These are phyloP conservation scores for Luperina testacea DNA, from an alignment of 2,888 invertebrate genomes.

Conservation along the genomic window DNA sequence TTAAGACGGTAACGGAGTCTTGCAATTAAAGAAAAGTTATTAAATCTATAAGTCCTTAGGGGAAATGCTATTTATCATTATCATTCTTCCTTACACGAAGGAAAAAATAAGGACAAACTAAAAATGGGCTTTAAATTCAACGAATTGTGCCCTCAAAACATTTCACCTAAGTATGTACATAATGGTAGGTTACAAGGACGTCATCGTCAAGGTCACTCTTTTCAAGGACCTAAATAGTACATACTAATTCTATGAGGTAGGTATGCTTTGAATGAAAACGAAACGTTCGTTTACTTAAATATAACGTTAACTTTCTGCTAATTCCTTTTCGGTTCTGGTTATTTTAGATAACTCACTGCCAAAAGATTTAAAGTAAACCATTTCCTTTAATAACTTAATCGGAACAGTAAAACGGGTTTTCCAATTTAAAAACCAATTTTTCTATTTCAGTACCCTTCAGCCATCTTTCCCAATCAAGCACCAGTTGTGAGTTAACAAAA, in stretches of 20 bases:
- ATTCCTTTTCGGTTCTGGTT: too few species aligned
- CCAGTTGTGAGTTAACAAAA: constrained; percentile 36
- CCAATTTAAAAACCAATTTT: constrained; percentile 1
- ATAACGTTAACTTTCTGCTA: background rate
- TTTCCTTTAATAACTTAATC: background rate
- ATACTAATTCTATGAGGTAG: background rate
- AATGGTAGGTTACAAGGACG: too few species aligned
- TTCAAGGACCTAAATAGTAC: background rate
- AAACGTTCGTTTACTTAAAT: background rate
- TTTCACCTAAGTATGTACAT: background rate
- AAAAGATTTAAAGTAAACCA: background rate
- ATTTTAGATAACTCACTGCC: background rate
- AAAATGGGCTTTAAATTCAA: too few species aligned
- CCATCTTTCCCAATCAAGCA: constrained; percentile 3
- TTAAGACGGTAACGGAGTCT: constrained; percentile 38
- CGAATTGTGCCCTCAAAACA: background rate
- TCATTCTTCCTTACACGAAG: background rate
- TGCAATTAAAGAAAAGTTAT: constrained; percentile 48
- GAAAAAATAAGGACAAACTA: background rate
- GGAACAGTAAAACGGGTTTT: too few species aligned
- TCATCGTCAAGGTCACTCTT: too few species aligned
- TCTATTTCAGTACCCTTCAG: background rate
- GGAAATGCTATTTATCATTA: background rate
- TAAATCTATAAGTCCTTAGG: background rate
- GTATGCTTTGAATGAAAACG: background rate